Percentiles rank a stretch among this genome's conserved stretches.
phyloP scores from a whole-genome alignment of 2,888 invertebrate genomes.

The Stenoptilia bipunctidactyla region DNA sequence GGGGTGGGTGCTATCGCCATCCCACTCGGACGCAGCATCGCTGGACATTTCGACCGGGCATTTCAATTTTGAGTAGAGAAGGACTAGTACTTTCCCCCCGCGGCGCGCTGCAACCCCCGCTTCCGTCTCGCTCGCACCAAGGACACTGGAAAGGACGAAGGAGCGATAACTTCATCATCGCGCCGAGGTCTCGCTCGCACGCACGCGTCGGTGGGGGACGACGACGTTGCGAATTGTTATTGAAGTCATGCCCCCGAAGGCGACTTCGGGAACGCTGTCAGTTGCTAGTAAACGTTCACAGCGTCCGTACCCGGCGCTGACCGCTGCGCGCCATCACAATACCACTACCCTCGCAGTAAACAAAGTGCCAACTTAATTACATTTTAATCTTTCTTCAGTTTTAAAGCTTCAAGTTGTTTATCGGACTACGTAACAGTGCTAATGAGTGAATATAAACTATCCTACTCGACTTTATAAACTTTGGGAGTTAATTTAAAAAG shows the following conservation, averaged over 20 bases:
- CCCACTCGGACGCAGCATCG: slow-evolving; percentile 70
- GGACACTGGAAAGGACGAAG: slow-evolving; percentile 73
- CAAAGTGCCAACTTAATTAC: slow-evolving; percentile 44
- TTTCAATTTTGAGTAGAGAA: slow-evolving; percentile 73
- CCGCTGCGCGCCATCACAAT: slow-evolving; percentile 24
- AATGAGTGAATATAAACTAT: neutral
- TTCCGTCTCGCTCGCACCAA: slow-evolving; percentile 56
- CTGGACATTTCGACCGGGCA: slow-evolving; percentile 73
- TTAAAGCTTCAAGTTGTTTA: slow-evolving; percentile 42
- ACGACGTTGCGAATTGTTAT: slow-evolving; percentile 72
- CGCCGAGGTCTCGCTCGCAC: slow-evolving; percentile 61
- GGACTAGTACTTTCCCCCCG: slow-evolving; percentile 44
- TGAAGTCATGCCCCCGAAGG: slow-evolving; percentile 72
- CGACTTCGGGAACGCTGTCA: slow-evolving; percentile 71
- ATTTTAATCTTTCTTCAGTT: slow-evolving; percentile 19
- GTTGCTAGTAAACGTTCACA: slow-evolving; percentile 66
- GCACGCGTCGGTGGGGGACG: slow-evolving; percentile 65
- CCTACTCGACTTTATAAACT: too few relatives aligned
- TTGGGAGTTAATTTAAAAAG: too few relatives aligned
- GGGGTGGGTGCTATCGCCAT: slow-evolving; percentile 68
- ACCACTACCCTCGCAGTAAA: slow-evolving; percentile 37
- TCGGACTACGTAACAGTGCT: neutral
- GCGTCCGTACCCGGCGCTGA: slow-evolving; percentile 61
- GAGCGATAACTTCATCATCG: slow-evolving; percentile 72
- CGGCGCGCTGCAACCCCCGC: slow-evolving; percentile 37